Base-by-base conservation (phyloP, 2,797 vertebrate species). In the Mionectes olivaceus region DNA sequence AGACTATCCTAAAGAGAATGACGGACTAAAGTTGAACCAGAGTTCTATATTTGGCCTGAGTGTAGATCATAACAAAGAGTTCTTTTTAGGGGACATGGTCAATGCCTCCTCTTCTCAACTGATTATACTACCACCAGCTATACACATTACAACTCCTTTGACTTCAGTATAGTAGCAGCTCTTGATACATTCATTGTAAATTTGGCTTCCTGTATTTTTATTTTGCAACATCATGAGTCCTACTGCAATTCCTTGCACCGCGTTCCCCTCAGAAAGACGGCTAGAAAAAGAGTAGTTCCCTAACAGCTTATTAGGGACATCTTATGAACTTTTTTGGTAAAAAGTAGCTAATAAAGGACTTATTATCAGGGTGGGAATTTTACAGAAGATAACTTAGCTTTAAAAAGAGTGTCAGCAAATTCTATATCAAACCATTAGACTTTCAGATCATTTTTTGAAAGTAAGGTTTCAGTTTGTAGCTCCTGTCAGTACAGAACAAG, bases 21-120 rank as follows among this genome's bases (percentile, higher is more conserved):
- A 44, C 13, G 84, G 59, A 46, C 64, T 84, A 46, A 84, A 87
- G 44, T 25, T 83, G 78, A 94, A 64, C 39, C 37, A 37, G 56
- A 76, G 33, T 83, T 94, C 94, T 94, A 46, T 93, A 89, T 89
- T 90, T 87, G 68, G 35, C 83, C 43, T 92, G 81, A 95, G 85
- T 78, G 78, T 50, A 77, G 60, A 65, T 63, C 67, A 32, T 27
- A 89, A 95, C 92, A 97, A 95, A 95, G 92, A 92, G 57, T 61
- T 89, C 83, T 80, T 96, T 94, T 74, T 60, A 81, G 90, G 52
- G 39, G 14, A 92, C 83, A 64, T 13, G 16, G 56, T 85, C 78
- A 93, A 64, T 84, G 90, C 68, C 35, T 93, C 41, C 71, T 46
- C 73, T 91, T 88, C 77, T 77, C 19, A 7, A 37, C 39, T 74